Conservation (phyloP, 2,797 vertebrate species). For the Jordanella pulchra region DNA sequence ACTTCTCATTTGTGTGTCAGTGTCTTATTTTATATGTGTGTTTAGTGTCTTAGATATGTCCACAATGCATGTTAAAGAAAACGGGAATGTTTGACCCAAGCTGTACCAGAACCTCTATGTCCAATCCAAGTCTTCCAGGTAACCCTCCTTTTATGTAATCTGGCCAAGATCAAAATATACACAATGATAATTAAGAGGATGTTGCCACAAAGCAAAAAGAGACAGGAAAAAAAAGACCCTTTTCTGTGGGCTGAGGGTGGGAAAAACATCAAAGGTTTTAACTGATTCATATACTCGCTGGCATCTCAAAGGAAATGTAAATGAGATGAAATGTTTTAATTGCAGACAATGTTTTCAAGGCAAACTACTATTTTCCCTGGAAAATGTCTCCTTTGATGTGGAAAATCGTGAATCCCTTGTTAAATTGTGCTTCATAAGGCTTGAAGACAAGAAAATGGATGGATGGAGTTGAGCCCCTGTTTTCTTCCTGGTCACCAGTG, state of each 20-base stretch:
- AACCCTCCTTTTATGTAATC: background rate
- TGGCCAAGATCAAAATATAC: background rate
- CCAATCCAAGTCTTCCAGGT: background rate
- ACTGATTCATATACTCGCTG: conserved; percentile 45
- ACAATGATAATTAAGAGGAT: background rate
- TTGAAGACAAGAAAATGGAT: background rate
- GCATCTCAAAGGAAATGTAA: conserved; percentile 39
- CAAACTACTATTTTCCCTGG: background rate
- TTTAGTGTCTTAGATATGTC: background rate
- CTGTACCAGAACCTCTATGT: too few relatives aligned
- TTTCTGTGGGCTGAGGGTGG: conserved; percentile 23
- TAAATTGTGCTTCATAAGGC: background rate
- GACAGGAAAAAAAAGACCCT: background rate
- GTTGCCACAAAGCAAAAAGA: background rate
- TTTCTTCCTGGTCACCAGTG: too few relatives aligned
- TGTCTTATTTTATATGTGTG: conserved; percentile 31
- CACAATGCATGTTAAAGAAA: background rate
- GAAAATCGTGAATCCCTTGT: background rate
- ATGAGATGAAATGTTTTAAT: conserved; percentile 39
- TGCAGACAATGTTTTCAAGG: background rate
- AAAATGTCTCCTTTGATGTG: background rate
- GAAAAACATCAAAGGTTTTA: conserved; percentile 41
- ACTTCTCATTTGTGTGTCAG: conserved; percentile 58
- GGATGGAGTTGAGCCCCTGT: too few relatives aligned
- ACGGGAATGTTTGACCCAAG: background rate